Conservation (phyloP, 2,113 vertebrate genomes). For the Ageneiosus marmoratus region DNA sequence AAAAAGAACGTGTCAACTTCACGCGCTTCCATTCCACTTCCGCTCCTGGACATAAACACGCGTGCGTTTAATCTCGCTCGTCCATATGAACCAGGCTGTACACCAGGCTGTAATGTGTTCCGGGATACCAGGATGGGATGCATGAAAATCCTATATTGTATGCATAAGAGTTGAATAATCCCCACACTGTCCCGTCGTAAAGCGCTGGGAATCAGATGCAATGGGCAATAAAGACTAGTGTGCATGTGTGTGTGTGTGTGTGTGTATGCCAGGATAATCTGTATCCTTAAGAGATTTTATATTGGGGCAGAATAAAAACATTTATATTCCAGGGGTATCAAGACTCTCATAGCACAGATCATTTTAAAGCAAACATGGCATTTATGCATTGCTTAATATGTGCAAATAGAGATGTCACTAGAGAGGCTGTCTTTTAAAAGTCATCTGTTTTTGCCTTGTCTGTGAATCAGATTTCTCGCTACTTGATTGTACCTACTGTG, state of each 20-base stretch:
- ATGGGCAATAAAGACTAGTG: not conserved
- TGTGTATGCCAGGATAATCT: conserved; percentile 3
- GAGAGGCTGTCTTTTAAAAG: not conserved
- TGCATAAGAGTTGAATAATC: not conserved
- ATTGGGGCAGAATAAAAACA: not conserved
- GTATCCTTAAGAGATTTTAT: not conserved
- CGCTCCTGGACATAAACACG: conserved; percentile 23
- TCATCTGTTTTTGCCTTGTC: not conserved
- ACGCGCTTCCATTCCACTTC: conserved; percentile 12
- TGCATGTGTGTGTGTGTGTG: not conserved
- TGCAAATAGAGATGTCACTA: not conserved
- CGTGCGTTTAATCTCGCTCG: conserved; percentile 3
- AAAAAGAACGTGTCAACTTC: conserved; percentile 28
- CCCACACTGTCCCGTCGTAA: not conserved
- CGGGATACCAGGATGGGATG: not conserved
- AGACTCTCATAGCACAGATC: not conserved
- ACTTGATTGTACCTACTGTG: not conserved
- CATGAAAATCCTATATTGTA: not conserved
- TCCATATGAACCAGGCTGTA: not conserved
- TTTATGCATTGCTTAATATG: not conserved
- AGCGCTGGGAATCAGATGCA: not conserved
- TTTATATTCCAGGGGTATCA: not conserved
- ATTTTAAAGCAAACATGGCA: not conserved
- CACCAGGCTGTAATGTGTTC: not conserved
- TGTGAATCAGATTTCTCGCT: not conserved